Percentiles rank a stretch among this genome's conserved stretches.
These are phyloP conservation scores for Crocallis elinguaria DNA, from an alignment of 2,888 invertebrate genomes.

Conservation along the genomic window DNA sequence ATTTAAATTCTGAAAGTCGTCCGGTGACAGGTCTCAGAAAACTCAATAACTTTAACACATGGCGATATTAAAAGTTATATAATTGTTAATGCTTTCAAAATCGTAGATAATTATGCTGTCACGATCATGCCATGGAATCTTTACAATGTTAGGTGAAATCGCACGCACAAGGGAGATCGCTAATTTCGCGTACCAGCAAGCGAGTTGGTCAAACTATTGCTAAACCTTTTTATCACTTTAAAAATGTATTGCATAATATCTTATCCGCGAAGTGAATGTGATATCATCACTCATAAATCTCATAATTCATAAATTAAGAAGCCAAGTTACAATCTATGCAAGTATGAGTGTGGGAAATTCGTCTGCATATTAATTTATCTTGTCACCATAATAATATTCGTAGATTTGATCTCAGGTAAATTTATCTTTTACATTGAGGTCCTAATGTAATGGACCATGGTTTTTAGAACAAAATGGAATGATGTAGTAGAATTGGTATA, in stretches of 20 bases:
- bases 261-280: no score
- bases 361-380: neutral
- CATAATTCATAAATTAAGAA: no score
- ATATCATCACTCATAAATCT: no score
- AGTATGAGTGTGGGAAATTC: no score
- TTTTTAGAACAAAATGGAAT: constrained; percentile 4
- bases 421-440: neutral
- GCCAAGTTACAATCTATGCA: no score
- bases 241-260: neutral
- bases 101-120: constrained; percentile 1
- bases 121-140: constrained; percentile 11
- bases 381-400: neutral
- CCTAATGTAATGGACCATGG: neutral
- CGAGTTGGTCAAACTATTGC: neutral
- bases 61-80: neutral
- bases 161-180: constrained; percentile 4
- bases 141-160: constrained; percentile 6
- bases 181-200: neutral
- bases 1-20: neutral
- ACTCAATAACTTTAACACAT: neutral
- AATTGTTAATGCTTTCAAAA: neutral
- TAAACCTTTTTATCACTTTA: constrained; percentile 1
- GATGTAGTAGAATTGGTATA: constrained; percentile 37
- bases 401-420: constrained; percentile 1
- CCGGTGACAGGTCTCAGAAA: neutral